Evolutionary conservation across 2,113 vertebrate genomes (phyloP), one percentile per base, ranked within the genome.

Genomic region (Addax nasomaculatus): DNA sequence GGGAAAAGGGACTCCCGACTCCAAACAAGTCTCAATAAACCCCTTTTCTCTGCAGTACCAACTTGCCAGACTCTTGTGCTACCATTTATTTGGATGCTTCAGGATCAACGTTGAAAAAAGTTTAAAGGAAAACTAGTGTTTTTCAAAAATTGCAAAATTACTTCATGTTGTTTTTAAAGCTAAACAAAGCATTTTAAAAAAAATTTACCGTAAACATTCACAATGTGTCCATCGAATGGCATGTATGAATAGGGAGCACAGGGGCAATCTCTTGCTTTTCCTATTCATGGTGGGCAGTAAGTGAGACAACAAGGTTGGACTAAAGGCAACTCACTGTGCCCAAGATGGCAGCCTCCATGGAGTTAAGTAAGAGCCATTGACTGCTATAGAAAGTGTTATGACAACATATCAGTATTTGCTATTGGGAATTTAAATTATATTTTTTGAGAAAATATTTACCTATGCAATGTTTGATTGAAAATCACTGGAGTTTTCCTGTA

Each of bases 111-210:
- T 93, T 55, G 79, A 98, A 96, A 98, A 94, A 98, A 98, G 98
- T 98, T 98, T 98, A 98, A 98, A 98, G 98, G 98, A 98, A 98
- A 98, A 98, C 98, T 98, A 98, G 98, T 98, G 98, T 98, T 98
- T 98, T 98, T 98, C 98, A 98, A 98, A 98, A 98, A 97, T 98
- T 98, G 98, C 98, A 98, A 93, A 97, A 98, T 98, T 97, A 97
- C 97, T 96, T 95, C 13, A 53, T 85, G 79, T 85, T 70, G 58
- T 97, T 97, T 98, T 97, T 96, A 97, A 97, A 97, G 55, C 95
- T 98, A 98, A 91, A 84, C 95, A 98, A 95, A 57, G 78, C 97
- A 97, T 90, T 96, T 86, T 3, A 36, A 45, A 96, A 98, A 97
- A 95, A 96, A n/a, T 92, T 95, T 95, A 96, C 92, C 88, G 55